Base-by-base conservation (phyloP, 2,113 vertebrate species). In the Zootoca vivipara region DNA sequence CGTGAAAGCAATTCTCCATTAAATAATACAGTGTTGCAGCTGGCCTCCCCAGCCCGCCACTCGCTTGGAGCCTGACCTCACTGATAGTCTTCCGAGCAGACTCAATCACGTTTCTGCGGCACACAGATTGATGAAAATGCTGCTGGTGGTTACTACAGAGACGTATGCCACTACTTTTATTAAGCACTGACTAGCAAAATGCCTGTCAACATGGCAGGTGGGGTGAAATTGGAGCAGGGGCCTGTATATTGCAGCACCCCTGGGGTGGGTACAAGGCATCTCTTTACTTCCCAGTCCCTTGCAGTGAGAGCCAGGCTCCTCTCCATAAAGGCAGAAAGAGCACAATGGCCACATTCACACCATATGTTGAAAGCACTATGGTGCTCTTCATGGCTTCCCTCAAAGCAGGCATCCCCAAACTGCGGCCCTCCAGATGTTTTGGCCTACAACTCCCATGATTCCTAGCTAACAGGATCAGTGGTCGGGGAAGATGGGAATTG, bases 11-110 rank as follows among this genome's bases (percentile, higher is more conserved):
- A 89, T 89, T 82, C 9, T 90, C 89, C 92, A 78, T 94, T 93
- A 93, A 96, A 91, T 86, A 79, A 94, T 89, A 85, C 0, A 87
- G 70, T 82, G 80, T 62, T 87, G 90, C 91, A 80, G 82, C 88
- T 90, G 84, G 82, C 82, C 56, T 0, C 1, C 87, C 85, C 81
- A 38, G 89, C 13, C 78, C 62, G 70, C 7, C 90, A 85, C 69
- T 90, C 85, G 58, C 78, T 92, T 93, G 82, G 78, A 87, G 86
- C 40, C 89, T 93, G 89, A 77, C 18, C 35, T 90, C 80, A 62
- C 46, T 73, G 89, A 62, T 80, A 86, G 90, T 73, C 87, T 89
- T 81, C 35, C n/a, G 81, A 92, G 91, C 75, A 78, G 79, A 73
- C n/a, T 78, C 86, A 92, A 38, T 58, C 83, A 70, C 90, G 64